Evolutionary conservation across 2,113 vertebrate genomes (phyloP).

Genomic region (Falcunculus frontatus): DNA sequence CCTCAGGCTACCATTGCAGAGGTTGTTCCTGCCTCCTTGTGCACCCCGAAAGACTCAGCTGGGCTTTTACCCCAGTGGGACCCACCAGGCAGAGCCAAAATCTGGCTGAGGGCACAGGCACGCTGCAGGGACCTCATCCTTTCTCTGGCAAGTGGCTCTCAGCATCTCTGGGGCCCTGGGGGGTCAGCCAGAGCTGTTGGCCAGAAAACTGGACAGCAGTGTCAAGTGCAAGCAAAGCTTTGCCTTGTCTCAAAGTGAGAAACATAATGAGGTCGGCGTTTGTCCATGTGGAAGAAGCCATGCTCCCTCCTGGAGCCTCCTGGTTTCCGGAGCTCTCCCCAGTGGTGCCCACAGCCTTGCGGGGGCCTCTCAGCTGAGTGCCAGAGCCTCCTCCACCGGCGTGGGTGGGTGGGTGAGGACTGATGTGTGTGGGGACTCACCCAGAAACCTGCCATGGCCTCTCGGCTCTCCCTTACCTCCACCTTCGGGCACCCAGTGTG

Average conservation of each 20-base stretch:
- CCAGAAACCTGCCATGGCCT: background rate
- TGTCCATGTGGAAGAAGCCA: background rate
- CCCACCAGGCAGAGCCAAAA: fast-evolving
- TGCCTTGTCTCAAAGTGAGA: fast-evolving
- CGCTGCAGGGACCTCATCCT: fast-evolving
- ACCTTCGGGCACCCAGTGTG: fast-evolving
- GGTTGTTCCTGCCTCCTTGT: background rate
- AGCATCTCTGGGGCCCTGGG: background rate
- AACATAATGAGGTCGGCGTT: fast-evolving
- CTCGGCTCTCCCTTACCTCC: background rate
- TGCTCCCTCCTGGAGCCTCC: background rate
- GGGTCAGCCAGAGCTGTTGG: background rate
- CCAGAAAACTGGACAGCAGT: background rate
- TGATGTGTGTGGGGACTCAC: fast-evolving
- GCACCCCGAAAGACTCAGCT: background rate
- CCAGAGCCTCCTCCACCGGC: background rate
- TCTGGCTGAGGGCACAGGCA: background rate
- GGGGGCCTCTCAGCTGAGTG: fast-evolving
- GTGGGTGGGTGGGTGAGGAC: background rate
- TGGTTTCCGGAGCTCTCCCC: fast-evolving
- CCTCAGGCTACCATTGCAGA: fast-evolving
- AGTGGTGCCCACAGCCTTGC: fast-evolving
- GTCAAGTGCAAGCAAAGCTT: background rate
- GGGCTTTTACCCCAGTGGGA: background rate
- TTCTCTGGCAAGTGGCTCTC: background rate